Conservation (phyloP, 1,140 invertebrate genomes). For the Heliothis virescens region DNA sequence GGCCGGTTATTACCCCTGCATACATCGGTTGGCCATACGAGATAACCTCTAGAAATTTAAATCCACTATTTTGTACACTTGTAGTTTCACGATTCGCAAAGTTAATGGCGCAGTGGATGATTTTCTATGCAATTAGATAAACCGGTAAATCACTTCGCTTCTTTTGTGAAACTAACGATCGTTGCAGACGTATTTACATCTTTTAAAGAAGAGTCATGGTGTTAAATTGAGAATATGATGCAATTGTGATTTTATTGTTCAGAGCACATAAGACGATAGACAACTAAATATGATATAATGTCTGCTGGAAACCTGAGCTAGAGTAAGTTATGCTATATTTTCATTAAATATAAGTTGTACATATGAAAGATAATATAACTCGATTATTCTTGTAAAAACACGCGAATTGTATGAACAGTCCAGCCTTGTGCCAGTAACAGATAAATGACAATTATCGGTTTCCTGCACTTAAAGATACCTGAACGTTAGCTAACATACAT, state of each 20-base stretch:
- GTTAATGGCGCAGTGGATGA: neutral
- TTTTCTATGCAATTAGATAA: neutral
- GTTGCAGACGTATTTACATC: constrained; percentile 1
- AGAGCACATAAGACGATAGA: neutral
- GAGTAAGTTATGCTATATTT: too few relatives aligned
- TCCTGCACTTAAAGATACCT: constrained; percentile 38
- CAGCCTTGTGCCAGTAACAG: constrained; percentile 45
- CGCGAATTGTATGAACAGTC: neutral
- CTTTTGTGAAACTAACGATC: neutral
- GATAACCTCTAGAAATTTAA: constrained; percentile 33
- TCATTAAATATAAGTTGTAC: too few relatives aligned
- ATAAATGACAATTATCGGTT: constrained; percentile 49
- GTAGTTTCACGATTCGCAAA: constrained; percentile 7
- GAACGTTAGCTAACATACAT: constrained; percentile 34
- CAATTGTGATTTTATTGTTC: neutral
- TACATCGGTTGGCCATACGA: constrained; percentile 16
- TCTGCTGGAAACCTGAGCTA: too few relatives aligned
- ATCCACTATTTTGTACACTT: neutral
- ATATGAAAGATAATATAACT: neutral
- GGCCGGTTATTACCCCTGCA: constrained; percentile 31
- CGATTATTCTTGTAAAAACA: neutral
- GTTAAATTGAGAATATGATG: constrained; percentile 13
- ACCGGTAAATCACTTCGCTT: neutral
- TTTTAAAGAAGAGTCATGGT: constrained; percentile 11
- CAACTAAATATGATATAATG: too few relatives aligned